Evolutionary conservation across 2,797 vertebrate genomes (phyloP), one percentile per base, ranked within the genome.

Genomic region (Glyptemys insculpta): DNA sequence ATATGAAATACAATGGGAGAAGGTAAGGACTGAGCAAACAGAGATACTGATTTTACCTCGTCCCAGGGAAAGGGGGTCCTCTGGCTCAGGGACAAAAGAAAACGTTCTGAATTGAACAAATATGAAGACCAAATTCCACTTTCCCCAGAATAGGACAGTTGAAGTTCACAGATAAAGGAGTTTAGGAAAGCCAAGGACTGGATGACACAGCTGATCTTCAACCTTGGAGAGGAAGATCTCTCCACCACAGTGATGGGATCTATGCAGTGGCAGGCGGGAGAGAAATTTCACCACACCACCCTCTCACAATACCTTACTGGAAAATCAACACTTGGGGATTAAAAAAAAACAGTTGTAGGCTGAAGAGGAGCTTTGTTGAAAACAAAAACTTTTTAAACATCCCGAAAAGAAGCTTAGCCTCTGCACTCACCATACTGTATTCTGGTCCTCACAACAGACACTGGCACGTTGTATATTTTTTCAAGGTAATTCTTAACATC

Each of bases 401-500:
- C 41, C 37, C 6, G 21, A 15, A 49, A 7, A 27, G 31, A 80
- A 19, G 12, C 4, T 59, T 15, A 52, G 72, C 44, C 10, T 85
- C 57, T 27, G 83, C 92, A 98, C 99, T 99, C 92, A 99, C 99
- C 98, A 82, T 98, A 99, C 97, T 99, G 99, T 95, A 99, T 99
- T 96, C 99, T 98, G 1, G 99, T 99, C 56, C 99, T 99, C 68
- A 99, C 97, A 1, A 97, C 98, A 85, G 98, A 98, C 54, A 99
- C 99, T 0, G 99, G 99, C 49, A 99, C 98, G 0, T 96, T 98
- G 96, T 99, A 99, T 91, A 99, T 99, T 92, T 98, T 98, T 98
- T 99, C 98, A 81, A 99, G 98, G 96, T 99, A 99, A 97, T 99
- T 99, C 98, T 97, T 99, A 79, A 99, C 97, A 81, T 99, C 99